Evolutionary conservation across 2,888 invertebrate genomes (phyloP).

Genomic region (Masnerella sp.): DNA sequence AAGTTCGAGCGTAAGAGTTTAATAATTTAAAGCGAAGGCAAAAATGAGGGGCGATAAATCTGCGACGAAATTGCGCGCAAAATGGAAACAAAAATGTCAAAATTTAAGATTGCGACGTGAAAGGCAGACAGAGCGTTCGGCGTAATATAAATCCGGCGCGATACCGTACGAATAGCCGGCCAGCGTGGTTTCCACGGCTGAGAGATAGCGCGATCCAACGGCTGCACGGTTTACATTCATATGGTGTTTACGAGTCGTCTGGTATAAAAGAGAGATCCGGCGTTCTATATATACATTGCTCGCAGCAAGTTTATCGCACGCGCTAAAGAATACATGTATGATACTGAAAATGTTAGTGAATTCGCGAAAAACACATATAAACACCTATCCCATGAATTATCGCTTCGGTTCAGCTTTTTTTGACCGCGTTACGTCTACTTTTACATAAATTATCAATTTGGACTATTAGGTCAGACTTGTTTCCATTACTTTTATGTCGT

Average conservation of each 20-base stretch:
- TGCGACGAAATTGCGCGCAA: neutral
- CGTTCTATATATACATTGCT: slow-evolving; percentile 42
- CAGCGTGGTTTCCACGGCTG: slow-evolving; percentile 42
- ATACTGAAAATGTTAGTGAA: slow-evolving; percentile 20
- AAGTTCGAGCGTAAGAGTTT: neutral
- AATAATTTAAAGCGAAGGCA: neutral
- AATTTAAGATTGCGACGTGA: slow-evolving; percentile 32
- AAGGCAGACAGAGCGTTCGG: slow-evolving; percentile 30
- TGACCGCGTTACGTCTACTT: too few species aligned
- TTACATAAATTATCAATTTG: neutral
- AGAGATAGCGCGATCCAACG: slow-evolving; percentile 59
- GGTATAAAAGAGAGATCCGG: slow-evolving; percentile 55
- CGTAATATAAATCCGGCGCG: slow-evolving; percentile 49
- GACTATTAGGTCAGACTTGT: neutral
- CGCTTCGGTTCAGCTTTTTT: neutral
- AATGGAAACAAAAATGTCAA: slow-evolving; percentile 19
- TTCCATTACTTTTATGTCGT: too few species aligned
- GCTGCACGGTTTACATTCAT: slow-evolving; percentile 62
- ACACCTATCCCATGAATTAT: neutral
- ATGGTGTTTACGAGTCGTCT: slow-evolving; percentile 62
- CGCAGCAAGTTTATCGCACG: slow-evolving; percentile 43
- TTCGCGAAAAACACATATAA: slow-evolving; percentile 12
- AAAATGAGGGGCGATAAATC: too few species aligned
- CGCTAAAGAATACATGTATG: slow-evolving; percentile 41
- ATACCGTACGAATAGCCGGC: slow-evolving; percentile 46